These are phyloP conservation scores for Ichneumon xanthorius DNA, from an alignment of 2,888 invertebrate genomes.

Conservation along the genomic window DNA sequence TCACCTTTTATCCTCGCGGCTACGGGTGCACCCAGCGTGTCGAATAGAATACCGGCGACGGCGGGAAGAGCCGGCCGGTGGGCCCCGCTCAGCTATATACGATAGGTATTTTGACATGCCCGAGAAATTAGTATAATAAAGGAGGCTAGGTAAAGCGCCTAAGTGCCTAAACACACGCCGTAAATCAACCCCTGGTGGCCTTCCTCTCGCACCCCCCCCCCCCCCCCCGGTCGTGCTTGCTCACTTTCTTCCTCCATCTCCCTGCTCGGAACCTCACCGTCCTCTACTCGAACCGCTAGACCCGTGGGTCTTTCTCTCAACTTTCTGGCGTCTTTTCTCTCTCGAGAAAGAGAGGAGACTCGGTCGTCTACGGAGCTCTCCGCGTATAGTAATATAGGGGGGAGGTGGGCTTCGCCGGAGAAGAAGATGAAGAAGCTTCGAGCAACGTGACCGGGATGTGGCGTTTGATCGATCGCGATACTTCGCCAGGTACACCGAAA, in stretches of 20 bases:
- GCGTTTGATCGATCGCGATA: constrained; percentile 77
- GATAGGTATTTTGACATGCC: constrained; percentile 83
- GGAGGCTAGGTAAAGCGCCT: constrained; percentile 74
- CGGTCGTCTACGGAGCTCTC: constrained; percentile 80
- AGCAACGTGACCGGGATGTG: constrained; percentile 68
- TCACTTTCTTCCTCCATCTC: constrained; percentile 18
- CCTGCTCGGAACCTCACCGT: background rate
- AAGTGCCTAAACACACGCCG: constrained; percentile 83
- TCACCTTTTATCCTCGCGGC: constrained; percentile 80
- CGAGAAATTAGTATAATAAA: constrained; percentile 84
- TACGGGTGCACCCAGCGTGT: constrained; percentile 82
- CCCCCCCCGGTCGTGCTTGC: constrained; percentile 11
- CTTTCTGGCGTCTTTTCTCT: constrained; percentile 77
- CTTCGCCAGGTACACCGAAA: constrained; percentile 50
- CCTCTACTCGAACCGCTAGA: constrained; percentile 69
- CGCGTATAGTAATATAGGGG: constrained; percentile 6
- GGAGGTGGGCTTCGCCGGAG: constrained; percentile 15
- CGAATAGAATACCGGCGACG: constrained; percentile 80
- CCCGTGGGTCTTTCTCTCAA: constrained; percentile 83
- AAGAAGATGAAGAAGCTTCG: constrained; percentile 10
- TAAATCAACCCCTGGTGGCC: constrained; percentile 78
- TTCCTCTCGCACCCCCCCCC: constrained; percentile 53
- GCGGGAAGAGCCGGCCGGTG: constrained; percentile 6
- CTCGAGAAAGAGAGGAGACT: constrained; percentile 25
- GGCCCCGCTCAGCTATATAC: constrained; percentile 45